phyloP scores from a whole-genome alignment of 1,140 invertebrate species.

The Drosophila aff. region DNA sequence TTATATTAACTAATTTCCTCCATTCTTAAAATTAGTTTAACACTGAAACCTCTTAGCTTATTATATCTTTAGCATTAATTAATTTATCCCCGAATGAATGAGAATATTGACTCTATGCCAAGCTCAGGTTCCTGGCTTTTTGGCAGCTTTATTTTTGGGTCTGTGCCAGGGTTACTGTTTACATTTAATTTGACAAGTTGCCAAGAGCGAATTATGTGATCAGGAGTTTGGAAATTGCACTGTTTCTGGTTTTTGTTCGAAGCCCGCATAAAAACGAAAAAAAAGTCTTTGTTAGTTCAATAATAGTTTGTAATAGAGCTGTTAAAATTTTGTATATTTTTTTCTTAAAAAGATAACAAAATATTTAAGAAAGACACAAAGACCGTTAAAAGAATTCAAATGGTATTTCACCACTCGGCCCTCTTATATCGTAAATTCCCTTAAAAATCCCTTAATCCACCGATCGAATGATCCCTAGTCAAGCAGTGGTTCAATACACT shows the following conservation, averaged over 20 bases:
- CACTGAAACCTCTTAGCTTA: neutral
- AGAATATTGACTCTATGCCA: conserved; percentile 16
- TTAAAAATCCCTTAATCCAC: neutral
- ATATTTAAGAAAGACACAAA: neutral
- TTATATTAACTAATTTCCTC: too few relatives aligned
- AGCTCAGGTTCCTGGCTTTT: conserved; percentile 9
- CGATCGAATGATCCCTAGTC: conserved; percentile 3
- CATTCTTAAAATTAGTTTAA: neutral
- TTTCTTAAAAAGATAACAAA: neutral
- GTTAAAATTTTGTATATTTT: neutral
- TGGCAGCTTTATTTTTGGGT: conserved; percentile 12
- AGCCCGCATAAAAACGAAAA: neutral
- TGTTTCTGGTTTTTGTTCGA: neutral
- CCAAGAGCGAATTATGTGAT: conserved; percentile 16
- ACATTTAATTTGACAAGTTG: conserved; percentile 17
- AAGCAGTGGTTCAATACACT: neutral
- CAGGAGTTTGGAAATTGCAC: neutral
- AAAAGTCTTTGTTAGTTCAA: neutral
- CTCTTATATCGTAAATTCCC: neutral
- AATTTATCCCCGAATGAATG: conserved; percentile 9
- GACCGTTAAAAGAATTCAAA: neutral
- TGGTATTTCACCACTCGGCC: neutral
- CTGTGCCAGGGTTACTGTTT: conserved; percentile 8
- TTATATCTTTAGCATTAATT: conserved; percentile 1
- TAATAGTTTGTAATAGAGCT: neutral